Conservation (phyloP, 2,888 invertebrate species). For the Trachelus troglodyta region DNA sequence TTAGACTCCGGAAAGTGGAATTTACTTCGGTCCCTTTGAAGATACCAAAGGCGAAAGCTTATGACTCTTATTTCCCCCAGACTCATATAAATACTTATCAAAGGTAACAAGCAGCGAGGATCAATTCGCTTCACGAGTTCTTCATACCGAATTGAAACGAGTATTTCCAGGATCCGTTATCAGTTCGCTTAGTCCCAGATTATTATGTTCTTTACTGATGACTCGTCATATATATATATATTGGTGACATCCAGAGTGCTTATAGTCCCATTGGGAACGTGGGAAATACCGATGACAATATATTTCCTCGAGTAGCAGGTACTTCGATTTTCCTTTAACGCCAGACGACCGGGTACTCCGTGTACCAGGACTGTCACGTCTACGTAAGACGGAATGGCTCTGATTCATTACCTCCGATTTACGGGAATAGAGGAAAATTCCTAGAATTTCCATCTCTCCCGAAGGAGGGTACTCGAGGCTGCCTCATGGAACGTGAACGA, state of each 20-base stretch:
- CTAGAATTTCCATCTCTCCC: background rate
- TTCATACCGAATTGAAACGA: background rate
- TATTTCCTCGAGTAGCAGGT: background rate
- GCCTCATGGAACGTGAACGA: background rate
- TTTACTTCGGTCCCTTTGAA: constrained; percentile 14
- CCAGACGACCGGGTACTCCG: background rate
- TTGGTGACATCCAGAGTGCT: background rate
- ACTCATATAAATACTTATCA: constrained; percentile 20
- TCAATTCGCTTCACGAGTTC: background rate
- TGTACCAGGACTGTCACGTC: background rate
- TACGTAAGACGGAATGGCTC: background rate
- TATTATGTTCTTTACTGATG: background rate
- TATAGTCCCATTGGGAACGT: background rate
- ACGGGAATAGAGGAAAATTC: background rate
- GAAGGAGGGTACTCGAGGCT: background rate
- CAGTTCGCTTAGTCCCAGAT: background rate
- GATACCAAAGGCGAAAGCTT: constrained; percentile 15
- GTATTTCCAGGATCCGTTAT: background rate
- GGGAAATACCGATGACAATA: background rate
- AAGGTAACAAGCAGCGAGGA: background rate
- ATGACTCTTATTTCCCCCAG: constrained; percentile 19
- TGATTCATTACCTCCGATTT: background rate
- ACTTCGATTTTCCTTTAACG: background rate
- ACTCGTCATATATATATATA: background rate
- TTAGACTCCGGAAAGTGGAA: constrained; percentile 16